Base-by-base conservation (phyloP, 2,113 vertebrate species). In the Amblyopsis rosae region DNA sequence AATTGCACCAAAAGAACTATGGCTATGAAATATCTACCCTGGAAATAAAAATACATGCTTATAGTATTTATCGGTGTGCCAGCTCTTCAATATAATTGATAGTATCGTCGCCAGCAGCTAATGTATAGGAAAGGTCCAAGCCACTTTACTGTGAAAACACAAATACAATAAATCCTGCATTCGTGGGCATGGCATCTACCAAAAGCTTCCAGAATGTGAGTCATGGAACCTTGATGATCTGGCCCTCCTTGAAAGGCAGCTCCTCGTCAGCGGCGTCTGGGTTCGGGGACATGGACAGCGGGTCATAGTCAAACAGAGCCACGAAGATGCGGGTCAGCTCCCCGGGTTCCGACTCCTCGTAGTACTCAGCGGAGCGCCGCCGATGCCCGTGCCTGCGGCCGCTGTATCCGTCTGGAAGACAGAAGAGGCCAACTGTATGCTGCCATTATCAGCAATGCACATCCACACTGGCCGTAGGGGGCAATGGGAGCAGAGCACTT, bases 281-380 rank as follows among this genome's bases (percentile, higher is more conserved):
- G 80, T 99, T 99, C 0, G 98, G 97, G 74, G 98, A 98, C 98
- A 98, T 99, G 1, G 96, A 98, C 80, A 96, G 89, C 0, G 97
- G 98, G 60, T 99, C 96, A 0, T 98, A 99, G 90, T 98, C 98
- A 62, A 99, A 99, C 33, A 99, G 93, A 9, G 98, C 97, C 82
- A 98, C 97, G 65, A 99, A 99, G 73, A 98, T 94, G 4, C 96
- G 94, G 0, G 93, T 88, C 79, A 92, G 59, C 69, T 97, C 95
- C 9, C 97, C 96, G 0, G 91, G 94, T 79, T 98, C 96, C 0
- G 95, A 96, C 49, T 97, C 96, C 16, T 96, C 96, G 0, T 95
- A 97, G 77, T 94, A 92, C 33, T 97, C 97, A 0, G 92, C 91
- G 45, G 96, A 97, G 12, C 94, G 93, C 33, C 80, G 94, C 60